phyloP scores from a whole-genome alignment of 2,797 vertebrate species.

The Microctenopoma stevenorrisi region DNA sequence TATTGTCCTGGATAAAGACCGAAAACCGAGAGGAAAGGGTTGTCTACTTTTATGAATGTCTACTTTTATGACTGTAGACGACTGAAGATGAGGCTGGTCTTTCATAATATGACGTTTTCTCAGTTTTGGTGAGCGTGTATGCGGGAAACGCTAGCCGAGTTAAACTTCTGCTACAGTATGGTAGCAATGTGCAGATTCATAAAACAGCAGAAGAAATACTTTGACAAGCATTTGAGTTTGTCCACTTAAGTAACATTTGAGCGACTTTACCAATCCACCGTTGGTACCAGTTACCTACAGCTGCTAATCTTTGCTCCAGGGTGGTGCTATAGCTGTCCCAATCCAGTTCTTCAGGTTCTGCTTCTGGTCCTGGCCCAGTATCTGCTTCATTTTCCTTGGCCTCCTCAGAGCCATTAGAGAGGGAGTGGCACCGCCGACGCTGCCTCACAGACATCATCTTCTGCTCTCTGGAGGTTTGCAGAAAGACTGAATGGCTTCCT shows the following conservation, averaged over 20 bases:
- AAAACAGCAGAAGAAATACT: not conserved
- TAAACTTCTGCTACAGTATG: no score
- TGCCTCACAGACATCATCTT: constrained; percentile 55
- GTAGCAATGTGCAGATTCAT: no score
- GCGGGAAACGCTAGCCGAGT: no score
- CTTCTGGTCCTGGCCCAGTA: constrained; percentile 75
- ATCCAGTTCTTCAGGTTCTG: constrained; percentile 83
- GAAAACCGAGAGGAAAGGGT: no score
- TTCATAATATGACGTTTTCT: no score
- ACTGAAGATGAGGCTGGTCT: no score
- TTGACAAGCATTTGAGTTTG: not conserved
- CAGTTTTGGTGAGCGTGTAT: no score
- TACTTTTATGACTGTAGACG: no score
- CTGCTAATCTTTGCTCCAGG: constrained; percentile 77
- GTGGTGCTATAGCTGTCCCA: constrained; percentile 84
- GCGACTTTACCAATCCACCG: not conserved
- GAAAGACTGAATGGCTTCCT: not conserved
- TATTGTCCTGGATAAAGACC: no score
- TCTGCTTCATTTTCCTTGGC: constrained; percentile 65
- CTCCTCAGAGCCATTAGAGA: constrained; percentile 68
- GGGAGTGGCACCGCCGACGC: constrained; percentile 42
- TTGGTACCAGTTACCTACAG: constrained; percentile 70
- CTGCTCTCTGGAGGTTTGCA: no score
- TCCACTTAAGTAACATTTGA: not conserved
- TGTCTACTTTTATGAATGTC: no score